phyloP scores from a whole-genome alignment of 2,797 vertebrate genomes.

The Sciaenops ocellatus region DNA sequence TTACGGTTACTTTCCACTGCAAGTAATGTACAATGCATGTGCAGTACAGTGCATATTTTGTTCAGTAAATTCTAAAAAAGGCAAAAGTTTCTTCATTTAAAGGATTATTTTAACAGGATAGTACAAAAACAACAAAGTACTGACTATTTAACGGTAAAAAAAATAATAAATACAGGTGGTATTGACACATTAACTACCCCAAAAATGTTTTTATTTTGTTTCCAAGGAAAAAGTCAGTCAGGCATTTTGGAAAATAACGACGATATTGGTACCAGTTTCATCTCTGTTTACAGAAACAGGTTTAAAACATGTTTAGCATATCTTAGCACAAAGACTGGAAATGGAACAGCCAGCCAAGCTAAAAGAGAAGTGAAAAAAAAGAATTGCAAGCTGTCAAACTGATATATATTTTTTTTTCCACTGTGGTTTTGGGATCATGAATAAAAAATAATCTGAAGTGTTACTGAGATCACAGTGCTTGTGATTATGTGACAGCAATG shows the following conservation, averaged over 20 bases:
- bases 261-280: neutral
- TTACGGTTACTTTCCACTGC: neutral
- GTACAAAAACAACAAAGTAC: neutral
- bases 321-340: conserved; percentile 7
- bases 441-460: neutral
- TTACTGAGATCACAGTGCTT: neutral
- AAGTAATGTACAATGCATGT: neutral
- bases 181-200: neutral
- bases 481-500: conserved; percentile 21
- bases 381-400: conserved; percentile 1
- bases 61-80: neutral
- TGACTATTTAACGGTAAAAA: neutral
- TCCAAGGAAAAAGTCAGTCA: neutral
- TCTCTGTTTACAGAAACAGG: neutral
- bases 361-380: neutral
- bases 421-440: neutral
- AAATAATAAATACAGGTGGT: neutral
- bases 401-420: neutral
- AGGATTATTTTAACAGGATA: neutral
- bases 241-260: neutral
- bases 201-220: neutral
- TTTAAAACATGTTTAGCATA: neutral
- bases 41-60: neutral
- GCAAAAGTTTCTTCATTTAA: too few relatives aligned
- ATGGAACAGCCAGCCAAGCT: neutral